Percentiles rank a stretch among this genome's conserved stretches.
These are phyloP conservation scores for Tortrix viridana DNA, from an alignment of 2,888 invertebrate species.

Conservation along the genomic window DNA sequence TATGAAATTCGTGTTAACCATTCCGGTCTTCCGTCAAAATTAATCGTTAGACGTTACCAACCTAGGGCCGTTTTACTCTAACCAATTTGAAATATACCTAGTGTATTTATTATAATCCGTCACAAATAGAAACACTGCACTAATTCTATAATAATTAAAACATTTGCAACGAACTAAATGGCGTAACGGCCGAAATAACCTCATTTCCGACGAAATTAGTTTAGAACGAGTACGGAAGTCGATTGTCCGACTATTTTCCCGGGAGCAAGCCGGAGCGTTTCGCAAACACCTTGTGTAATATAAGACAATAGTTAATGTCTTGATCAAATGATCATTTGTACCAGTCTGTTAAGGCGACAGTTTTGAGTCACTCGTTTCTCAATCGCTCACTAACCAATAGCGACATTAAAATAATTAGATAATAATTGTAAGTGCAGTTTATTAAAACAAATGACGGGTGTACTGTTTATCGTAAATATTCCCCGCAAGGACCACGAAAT, in stretches of 20 bases:
- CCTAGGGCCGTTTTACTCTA: too few relatives aligned
- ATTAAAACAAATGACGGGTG: constrained; percentile 77
- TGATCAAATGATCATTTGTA: constrained; percentile 10
- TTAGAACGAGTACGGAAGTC: constrained; percentile 51
- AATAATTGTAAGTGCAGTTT: not conserved
- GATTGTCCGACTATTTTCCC: constrained; percentile 56
- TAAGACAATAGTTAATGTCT: constrained; percentile 34
- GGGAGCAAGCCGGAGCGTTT: constrained; percentile 43
- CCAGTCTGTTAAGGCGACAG: constrained; percentile 11
- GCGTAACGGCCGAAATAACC: constrained; percentile 17
- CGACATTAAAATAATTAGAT: not conserved
- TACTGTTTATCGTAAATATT: constrained; percentile 84
- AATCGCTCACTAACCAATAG: not conserved
- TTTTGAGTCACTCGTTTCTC: not conserved
- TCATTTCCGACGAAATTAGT: constrained; percentile 22
- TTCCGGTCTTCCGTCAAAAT: too few relatives aligned
- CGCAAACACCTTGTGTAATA: constrained; percentile 35
- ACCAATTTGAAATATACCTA: too few relatives aligned
- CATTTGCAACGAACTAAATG: not conserved
- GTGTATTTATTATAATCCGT: too few relatives aligned
- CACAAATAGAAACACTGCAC: not conserved
- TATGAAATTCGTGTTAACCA: too few relatives aligned
- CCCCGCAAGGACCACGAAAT: constrained; percentile 81
- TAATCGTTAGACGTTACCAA: too few relatives aligned
- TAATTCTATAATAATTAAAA: not conserved